phyloP scores from a whole-genome alignment of 2,888 invertebrate genomes.

The Thereva unica region DNA sequence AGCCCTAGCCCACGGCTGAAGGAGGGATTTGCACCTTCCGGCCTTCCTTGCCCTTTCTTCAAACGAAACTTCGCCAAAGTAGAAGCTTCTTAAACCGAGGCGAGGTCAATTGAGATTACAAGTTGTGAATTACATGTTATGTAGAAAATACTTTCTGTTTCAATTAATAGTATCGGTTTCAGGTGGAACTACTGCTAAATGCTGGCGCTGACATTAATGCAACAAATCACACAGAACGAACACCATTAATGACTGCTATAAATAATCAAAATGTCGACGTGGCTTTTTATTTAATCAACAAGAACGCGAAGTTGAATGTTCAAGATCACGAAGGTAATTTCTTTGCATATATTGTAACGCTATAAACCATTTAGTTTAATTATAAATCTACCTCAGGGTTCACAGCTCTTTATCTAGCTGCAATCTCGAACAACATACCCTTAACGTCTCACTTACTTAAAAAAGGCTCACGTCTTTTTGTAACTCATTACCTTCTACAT shows the following conservation, averaged over 20 bases:
- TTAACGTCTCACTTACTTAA: conserved; percentile 59
- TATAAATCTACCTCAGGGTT: conserved; percentile 41
- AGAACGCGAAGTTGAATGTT: conserved; percentile 67
- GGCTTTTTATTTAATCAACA: conserved; percentile 62
- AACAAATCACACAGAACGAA: conserved; percentile 64
- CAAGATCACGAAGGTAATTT: conserved; percentile 69
- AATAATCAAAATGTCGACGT: conserved; percentile 53
- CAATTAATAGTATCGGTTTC: conserved; percentile 38
- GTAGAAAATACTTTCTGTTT: conserved; percentile 4
- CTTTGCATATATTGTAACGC: background rate
- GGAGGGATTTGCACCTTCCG: no score
- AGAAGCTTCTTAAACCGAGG: no score
- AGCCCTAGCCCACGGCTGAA: no score
- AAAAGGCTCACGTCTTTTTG: conserved; percentile 71
- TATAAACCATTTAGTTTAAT: background rate
- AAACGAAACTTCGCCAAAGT: no score
- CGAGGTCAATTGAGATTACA: no score
- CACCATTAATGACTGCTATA: conserved; percentile 59
- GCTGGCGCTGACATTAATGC: conserved; percentile 65
- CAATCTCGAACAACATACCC: conserved; percentile 48
- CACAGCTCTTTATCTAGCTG: conserved; percentile 53
- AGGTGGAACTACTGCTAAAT: conserved; percentile 62
- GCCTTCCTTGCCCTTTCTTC: no score
- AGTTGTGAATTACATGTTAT: no score
- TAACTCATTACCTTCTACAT: conserved; percentile 71